Percentiles rank a stretch among this genome's conserved stretches.
phyloP scores from a whole-genome alignment of 2,113 vertebrate species.

The Paracanthobrama guichenoti region DNA sequence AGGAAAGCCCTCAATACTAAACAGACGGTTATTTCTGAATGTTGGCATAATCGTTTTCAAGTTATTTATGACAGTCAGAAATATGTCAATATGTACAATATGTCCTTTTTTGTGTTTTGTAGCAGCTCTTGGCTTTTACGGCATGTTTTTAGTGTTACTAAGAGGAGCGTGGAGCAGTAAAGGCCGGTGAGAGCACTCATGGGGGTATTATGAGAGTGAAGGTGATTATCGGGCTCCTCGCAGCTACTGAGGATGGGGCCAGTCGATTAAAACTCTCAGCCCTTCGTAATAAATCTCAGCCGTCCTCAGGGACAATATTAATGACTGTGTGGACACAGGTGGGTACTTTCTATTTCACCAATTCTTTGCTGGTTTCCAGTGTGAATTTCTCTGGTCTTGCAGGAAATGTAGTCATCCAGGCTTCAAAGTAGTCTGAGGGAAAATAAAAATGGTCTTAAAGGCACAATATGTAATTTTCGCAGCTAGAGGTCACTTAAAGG shows the following conservation, averaged over 20 bases:
- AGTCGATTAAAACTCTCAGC: slow-evolving; percentile 48
- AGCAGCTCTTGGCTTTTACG: slow-evolving; percentile 5
- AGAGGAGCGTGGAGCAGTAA: not conserved
- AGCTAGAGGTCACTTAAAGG: too few relatives aligned
- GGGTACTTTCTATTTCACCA: slow-evolving; percentile 23
- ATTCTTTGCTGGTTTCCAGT: slow-evolving; percentile 20
- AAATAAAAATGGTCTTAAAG: not conserved
- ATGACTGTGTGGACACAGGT: slow-evolving; percentile 50
- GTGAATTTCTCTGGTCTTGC: not conserved
- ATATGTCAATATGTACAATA: not conserved
- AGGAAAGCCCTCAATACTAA: not conserved
- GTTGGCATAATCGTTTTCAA: not conserved
- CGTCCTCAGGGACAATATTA: slow-evolving; percentile 45
- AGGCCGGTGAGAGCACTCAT: slow-evolving; percentile 3
- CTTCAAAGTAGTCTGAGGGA: not conserved
- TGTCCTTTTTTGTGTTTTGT: not conserved
- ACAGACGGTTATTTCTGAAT: not conserved
- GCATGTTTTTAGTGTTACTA: not conserved
- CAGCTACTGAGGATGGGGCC: slow-evolving; percentile 22
- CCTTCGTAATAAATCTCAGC: slow-evolving; percentile 50
- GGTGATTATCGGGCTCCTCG: slow-evolving; percentile 49
- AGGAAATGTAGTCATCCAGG: not conserved
- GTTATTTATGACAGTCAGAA: slow-evolving; percentile 13
- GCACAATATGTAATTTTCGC: too few relatives aligned
- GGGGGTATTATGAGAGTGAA: slow-evolving; percentile 45